Evolutionary conservation across 30 jellyfish, hydroid and myxozoan species (phyloP).

Genomic region (Mastigias papua): DNA sequence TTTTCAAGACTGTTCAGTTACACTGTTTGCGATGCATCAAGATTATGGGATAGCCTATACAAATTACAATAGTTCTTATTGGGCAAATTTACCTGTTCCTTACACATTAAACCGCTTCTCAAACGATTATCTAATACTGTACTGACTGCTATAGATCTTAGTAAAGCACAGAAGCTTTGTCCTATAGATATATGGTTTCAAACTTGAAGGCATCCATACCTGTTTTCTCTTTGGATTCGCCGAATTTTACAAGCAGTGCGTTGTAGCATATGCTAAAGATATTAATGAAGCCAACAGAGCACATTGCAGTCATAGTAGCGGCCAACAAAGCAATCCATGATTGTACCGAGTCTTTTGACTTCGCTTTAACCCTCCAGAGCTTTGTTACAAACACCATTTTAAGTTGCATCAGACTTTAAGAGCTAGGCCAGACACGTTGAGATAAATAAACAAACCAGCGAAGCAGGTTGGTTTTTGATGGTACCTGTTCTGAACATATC

Average conservation of each 20-base stretch:
- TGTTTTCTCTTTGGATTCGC: slow-evolving; percentile 57
- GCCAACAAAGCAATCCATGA: slow-evolving; percentile 43
- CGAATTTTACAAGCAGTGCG: slow-evolving; percentile 37
- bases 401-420: neutral
- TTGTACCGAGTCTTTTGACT: slow-evolving; percentile 12
- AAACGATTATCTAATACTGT: no score
- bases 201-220: slow-evolving; percentile 4
- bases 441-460: neutral
- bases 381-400: slow-evolving; percentile 11
- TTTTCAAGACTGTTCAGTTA: no score
- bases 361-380: neutral
- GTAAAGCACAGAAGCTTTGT: neutral
- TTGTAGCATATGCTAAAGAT: slow-evolving; percentile 36
- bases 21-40: no score
- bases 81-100: no score
- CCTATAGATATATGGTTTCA: neutral
- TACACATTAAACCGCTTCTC: no score
- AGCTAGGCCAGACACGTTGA: neutral
- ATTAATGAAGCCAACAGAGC: slow-evolving; percentile 39
- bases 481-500: no score
- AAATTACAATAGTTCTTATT: no score
- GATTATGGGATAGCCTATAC: no score
- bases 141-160: no score
- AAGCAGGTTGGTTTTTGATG: no score
- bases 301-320: slow-evolving; percentile 15